Evolutionary conservation across 2,797 vertebrate species (phyloP).

Genomic region (Lagodon rhomboides): DNA sequence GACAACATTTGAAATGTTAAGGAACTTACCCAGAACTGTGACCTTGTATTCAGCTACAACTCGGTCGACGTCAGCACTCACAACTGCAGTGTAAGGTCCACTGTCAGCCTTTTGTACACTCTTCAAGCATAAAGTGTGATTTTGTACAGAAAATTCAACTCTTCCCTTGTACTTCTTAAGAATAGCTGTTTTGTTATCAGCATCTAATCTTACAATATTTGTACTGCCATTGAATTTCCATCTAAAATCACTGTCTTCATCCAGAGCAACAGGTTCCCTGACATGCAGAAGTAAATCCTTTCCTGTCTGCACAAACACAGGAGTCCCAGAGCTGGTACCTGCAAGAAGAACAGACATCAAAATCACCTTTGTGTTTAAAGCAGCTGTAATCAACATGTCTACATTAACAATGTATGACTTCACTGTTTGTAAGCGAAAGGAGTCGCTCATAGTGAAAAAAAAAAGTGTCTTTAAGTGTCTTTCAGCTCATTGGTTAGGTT

Average conservation of each 20-base stretch:
- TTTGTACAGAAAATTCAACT: neutral
- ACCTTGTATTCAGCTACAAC: conserved; percentile 1
- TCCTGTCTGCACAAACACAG: no score
- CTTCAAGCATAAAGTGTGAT: conserved; percentile 50
- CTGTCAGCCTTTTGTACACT: conserved; percentile 27
- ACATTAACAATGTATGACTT: no score
- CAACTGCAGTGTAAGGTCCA: conserved; percentile 18
- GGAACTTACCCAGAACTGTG: conserved; percentile 55
- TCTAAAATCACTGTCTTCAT: rapidly evolving
- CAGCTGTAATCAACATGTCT: no score
- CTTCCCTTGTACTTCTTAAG: rapidly evolving
- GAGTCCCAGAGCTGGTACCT: no score
- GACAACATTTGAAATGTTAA: neutral
- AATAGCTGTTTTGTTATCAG: rapidly evolving
- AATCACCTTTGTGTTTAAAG: no score
- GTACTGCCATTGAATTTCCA: conserved; percentile 36
- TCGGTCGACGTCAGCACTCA: rapidly evolving
- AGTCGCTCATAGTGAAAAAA: no score
- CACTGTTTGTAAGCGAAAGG: no score
- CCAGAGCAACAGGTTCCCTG: rapidly evolving
- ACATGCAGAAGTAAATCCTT: no score
- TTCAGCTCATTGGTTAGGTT: no score
- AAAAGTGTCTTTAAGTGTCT: no score
- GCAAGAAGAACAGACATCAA: no score
- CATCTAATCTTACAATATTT: neutral